Conservation (phyloP, 2,888 invertebrate genomes). For the Pyrochroa serraticornis region DNA sequence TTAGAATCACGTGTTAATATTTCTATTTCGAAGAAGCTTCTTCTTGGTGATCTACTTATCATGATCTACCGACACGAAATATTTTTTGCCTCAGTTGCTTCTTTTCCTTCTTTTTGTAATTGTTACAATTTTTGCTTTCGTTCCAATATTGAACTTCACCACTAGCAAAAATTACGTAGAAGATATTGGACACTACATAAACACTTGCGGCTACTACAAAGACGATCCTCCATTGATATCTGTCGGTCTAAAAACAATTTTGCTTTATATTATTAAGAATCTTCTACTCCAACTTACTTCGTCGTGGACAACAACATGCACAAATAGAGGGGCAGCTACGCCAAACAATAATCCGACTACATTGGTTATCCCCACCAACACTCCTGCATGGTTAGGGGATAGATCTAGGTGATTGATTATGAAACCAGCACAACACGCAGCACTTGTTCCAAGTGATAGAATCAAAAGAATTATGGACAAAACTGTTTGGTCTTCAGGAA, state of each 20-base stretch:
- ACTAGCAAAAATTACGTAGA: slow-evolving; percentile 74
- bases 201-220: slow-evolving; percentile 76
- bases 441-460: slow-evolving; percentile 72
- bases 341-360: slow-evolving; percentile 74
- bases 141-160: slow-evolving; percentile 70
- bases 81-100: not conserved
- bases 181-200: slow-evolving; percentile 71
- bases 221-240: slow-evolving; percentile 73
- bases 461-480: slow-evolving; percentile 69
- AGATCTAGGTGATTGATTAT: slow-evolving; percentile 80
- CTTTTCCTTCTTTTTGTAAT: slow-evolving; percentile 15
- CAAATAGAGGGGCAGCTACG: slow-evolving; percentile 18
- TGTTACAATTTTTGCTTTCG: slow-evolving; percentile 60
- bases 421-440: slow-evolving; percentile 69
- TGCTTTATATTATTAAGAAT: not conserved
- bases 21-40: no score
- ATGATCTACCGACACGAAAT: not conserved
- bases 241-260: slow-evolving; percentile 64
- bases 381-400: slow-evolving; percentile 81
- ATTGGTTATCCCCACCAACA: slow-evolving; percentile 82
- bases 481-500: slow-evolving; percentile 62
- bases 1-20: no score
- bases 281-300: not conserved
- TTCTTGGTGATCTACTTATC: no score
- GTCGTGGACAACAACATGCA: slow-evolving; percentile 21